phyloP scores from a whole-genome alignment of 2,113 vertebrate species.

The Mystacornis crossleyi region DNA sequence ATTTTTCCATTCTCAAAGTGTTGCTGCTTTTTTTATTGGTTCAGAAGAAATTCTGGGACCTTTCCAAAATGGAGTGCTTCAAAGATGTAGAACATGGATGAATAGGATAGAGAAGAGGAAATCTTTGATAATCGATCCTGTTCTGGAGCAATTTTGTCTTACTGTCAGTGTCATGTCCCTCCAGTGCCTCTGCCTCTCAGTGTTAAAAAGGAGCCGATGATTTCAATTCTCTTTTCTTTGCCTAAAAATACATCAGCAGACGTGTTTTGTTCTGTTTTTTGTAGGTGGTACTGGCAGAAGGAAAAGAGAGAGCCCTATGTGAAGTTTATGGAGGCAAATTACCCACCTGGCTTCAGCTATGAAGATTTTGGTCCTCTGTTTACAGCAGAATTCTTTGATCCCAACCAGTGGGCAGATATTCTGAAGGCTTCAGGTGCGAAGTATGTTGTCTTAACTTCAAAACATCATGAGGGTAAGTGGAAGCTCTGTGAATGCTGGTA shows the following conservation, averaged over 20 bases:
- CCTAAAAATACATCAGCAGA: not conserved
- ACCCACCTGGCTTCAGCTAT: slow-evolving; percentile 88
- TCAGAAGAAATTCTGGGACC: not conserved
- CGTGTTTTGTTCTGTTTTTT: not conserved
- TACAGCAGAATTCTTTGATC: slow-evolving; percentile 89
- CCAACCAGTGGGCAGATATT: slow-evolving; percentile 86
- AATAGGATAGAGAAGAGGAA: not conserved
- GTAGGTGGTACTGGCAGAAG: slow-evolving; percentile 92
- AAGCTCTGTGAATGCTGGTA: not conserved
- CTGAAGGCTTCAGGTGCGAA: slow-evolving; percentile 90
- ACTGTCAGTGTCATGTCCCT: not conserved
- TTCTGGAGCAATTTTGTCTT: not conserved
- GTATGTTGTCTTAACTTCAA: slow-evolving; percentile 95
- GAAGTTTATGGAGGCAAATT: slow-evolving; percentile 89
- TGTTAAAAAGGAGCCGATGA: not conserved
- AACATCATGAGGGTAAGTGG: slow-evolving; percentile 94
- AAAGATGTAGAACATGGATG: not conserved
- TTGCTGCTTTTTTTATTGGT: not conserved
- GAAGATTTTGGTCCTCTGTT: slow-evolving; percentile 90
- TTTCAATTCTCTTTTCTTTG: not conserved
- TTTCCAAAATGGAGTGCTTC: not conserved
- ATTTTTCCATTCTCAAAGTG: not conserved
- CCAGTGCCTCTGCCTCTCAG: not conserved
- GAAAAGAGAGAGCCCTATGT: slow-evolving; percentile 79
- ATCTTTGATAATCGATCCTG: not conserved